Evolutionary conservation across 2,113 vertebrate species (phyloP).

Genomic region (Proterorhinus semilunaris): DNA sequence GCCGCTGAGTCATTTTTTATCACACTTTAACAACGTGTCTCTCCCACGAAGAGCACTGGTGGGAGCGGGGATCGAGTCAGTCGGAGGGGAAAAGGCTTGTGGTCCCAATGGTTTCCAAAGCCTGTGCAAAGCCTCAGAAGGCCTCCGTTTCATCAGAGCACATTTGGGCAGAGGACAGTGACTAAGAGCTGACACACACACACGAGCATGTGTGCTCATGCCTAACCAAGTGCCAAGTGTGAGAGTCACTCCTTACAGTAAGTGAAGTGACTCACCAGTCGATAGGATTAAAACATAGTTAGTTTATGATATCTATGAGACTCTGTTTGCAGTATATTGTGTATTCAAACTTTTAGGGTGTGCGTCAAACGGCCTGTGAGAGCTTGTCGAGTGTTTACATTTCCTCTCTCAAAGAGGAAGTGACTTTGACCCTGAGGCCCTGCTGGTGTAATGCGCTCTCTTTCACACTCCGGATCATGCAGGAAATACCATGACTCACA

Average conservation of each 20-base stretch:
- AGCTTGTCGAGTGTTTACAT: slow-evolving; percentile 54
- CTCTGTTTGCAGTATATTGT: slow-evolving; percentile 9
- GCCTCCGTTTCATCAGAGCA: slow-evolving; percentile 30
- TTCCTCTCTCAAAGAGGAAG: slow-evolving; percentile 62
- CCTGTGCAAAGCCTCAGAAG: slow-evolving; percentile 6
- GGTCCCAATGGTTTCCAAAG: slow-evolving; percentile 16
- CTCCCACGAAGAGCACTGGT: slow-evolving; percentile 40
- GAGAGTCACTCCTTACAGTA: slow-evolving; percentile 58
- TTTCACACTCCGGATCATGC: slow-evolving; percentile 28
- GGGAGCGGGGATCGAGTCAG: slow-evolving; percentile 18
- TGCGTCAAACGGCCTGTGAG: slow-evolving; percentile 51
- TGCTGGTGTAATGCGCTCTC: slow-evolving; percentile 46
- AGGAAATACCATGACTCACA: slow-evolving; percentile 56
- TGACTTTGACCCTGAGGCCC: slow-evolving; percentile 55
- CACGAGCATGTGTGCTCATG: slow-evolving; percentile 36
- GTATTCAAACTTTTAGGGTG: slow-evolving; percentile 36
- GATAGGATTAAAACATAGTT: slow-evolving; percentile 17
- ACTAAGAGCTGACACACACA: slow-evolving; percentile 54
- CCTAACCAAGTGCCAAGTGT: slow-evolving; percentile 39
- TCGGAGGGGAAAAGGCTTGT: background rate
- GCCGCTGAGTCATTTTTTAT: slow-evolving; percentile 64
- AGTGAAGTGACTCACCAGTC: slow-evolving; percentile 62
- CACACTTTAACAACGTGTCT: slow-evolving; percentile 51
- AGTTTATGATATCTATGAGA: slow-evolving; percentile 16
- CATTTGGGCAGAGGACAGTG: slow-evolving; percentile 30